A percentile compares a stretch with the other conserved stretches of the same genome.
phyloP scores from a whole-genome alignment of 2,113 vertebrate species.

The Psittacula cyanocephala region DNA sequence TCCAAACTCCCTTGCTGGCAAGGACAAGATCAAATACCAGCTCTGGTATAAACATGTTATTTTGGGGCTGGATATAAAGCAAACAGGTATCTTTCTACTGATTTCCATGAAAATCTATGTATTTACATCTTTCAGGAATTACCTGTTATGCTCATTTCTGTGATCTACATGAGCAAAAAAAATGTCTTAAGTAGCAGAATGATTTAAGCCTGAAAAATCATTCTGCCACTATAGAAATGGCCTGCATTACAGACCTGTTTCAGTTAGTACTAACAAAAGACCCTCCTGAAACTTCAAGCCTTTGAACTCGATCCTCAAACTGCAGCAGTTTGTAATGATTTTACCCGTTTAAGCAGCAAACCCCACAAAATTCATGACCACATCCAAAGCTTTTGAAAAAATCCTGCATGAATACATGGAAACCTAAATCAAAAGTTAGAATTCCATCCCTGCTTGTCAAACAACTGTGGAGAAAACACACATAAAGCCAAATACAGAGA shows the following conservation, averaged over 20 bases:
- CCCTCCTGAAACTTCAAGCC: background rate
- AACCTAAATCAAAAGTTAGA: background rate
- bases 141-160: background rate
- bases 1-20: background rate
- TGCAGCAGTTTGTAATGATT: fast-evolving
- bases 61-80: background rate
- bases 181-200: background rate
- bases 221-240: background rate
- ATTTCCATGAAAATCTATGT: background rate
- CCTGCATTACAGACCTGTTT: background rate
- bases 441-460: background rate
- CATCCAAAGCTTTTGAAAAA: background rate
- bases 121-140: background rate
- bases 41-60: fast-evolving
- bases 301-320: background rate
- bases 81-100: background rate
- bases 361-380: background rate
- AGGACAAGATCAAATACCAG: background rate
- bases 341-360: background rate
- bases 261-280: background rate
- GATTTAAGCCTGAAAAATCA: background rate
- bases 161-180: background rate
- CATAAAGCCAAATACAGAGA: background rate
- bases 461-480: background rate
- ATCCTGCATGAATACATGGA: background rate